Conservation (phyloP, 2,113 vertebrate species). For the Calypte anna region DNA sequence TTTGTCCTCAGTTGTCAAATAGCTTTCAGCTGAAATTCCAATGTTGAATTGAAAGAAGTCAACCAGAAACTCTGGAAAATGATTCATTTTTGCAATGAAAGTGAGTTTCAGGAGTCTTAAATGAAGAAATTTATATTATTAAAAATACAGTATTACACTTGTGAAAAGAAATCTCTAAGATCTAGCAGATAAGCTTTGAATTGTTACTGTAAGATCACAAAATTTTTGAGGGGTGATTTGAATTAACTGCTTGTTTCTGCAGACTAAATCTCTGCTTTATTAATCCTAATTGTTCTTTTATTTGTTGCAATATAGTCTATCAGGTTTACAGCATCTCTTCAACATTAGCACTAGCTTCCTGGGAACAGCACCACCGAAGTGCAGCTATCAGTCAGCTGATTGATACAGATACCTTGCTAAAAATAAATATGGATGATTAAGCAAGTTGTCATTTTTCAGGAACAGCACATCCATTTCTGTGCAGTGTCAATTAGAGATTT, state of each 20-base stretch:
- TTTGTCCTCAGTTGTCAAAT: conserved; percentile 56
- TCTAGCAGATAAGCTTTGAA: background rate
- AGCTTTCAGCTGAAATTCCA: conserved; percentile 43
- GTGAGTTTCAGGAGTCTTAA: background rate
- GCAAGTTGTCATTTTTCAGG: background rate
- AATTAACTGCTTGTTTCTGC: background rate
- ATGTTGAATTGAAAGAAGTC: conserved; percentile 50
- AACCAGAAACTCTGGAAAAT: conserved; percentile 46
- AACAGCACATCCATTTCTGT: background rate
- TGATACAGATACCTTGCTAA: background rate
- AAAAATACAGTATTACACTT: background rate
- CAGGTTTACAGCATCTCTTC: conserved; percentile 17
- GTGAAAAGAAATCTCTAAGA: background rate
- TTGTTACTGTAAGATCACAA: background rate
- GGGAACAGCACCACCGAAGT: background rate
- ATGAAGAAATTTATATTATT: background rate
- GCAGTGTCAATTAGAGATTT: background rate
- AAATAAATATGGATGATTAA: conserved; percentile 1
- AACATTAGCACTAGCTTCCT: conserved; percentile 5
- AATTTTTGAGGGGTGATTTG: background rate
- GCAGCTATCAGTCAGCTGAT: background rate
- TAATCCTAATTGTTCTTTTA: conserved; percentile 21
- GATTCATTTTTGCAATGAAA: conserved; percentile 24
- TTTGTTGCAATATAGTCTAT: conserved; percentile 21
- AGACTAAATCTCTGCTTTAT: background rate